phyloP scores from a whole-genome alignment of 2,888 invertebrate genomes.

The Pinctada fucata region DNA sequence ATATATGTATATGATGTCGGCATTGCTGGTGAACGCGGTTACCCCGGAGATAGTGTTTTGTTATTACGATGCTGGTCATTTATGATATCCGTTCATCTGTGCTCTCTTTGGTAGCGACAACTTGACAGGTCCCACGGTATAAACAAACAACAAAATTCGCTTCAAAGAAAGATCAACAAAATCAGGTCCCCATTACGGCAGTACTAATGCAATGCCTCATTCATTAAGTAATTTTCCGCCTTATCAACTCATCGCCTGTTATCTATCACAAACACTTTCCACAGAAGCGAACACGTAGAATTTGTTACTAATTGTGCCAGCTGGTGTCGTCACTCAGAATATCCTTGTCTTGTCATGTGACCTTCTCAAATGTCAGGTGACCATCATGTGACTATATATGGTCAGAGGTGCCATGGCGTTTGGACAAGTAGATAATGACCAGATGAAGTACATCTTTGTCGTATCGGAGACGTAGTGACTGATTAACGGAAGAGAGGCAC shows the following conservation, averaged over 20 bases:
- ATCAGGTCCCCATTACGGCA: background rate
- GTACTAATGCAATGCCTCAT: background rate
- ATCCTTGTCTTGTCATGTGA: conserved; percentile 21
- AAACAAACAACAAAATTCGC: background rate
- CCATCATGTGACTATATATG: conserved; percentile 32
- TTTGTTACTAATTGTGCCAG: conserved; percentile 27
- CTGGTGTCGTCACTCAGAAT: conserved; percentile 29
- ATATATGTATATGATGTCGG: no score
- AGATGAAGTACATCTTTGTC: conserved; percentile 1
- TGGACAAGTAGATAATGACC: background rate
- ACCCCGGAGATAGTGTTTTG: no score
- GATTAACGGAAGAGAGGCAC: background rate
- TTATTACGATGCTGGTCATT: background rate
- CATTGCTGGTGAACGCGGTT: no score
- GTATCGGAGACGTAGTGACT: background rate
- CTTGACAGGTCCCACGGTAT: background rate
- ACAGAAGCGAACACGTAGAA: conserved; percentile 11
- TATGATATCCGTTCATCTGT: background rate
- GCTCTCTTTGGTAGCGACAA: background rate
- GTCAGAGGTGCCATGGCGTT: background rate
- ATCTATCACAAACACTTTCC: conserved; percentile 28
- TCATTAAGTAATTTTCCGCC: conserved; percentile 31
- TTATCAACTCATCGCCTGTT: conserved; percentile 16
- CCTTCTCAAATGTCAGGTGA: conserved; percentile 22
- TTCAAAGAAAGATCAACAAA: conserved; percentile 2